A percentile compares a stretch with the other conserved stretches of the same genome.
These are phyloP conservation scores for Girardia tigrina DNA, from an alignment of 2,888 invertebrate species.

Conservation along the genomic window DNA sequence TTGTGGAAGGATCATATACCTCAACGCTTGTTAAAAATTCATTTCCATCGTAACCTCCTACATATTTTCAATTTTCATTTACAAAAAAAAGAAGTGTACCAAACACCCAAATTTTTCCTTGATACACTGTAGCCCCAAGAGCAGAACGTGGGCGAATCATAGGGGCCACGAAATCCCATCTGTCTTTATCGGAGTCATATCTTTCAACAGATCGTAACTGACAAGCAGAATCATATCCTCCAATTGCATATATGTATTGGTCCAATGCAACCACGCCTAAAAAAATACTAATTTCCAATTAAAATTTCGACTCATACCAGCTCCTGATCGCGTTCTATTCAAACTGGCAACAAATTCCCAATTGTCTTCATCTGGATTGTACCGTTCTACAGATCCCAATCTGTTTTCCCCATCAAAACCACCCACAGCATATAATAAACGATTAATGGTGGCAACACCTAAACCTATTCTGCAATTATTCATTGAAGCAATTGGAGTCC, in stretches of 20 bases:
- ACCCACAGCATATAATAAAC: constrained; percentile 65
- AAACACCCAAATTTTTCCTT: constrained; percentile 74
- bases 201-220: constrained; percentile 72
- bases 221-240: constrained; percentile 73
- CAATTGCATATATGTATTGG: constrained; percentile 77
- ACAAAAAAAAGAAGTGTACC: constrained; percentile 53
- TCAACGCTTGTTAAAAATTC: constrained; percentile 72
- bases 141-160: constrained; percentile 72
- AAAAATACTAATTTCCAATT: constrained; percentile 32
- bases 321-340: constrained; percentile 67
- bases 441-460: constrained; percentile 56
- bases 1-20: constrained; percentile 66
- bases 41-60: constrained; percentile 76
- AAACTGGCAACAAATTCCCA: constrained; percentile 71
- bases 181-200: constrained; percentile 68
- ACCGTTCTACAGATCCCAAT: constrained; percentile 69
- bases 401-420: constrained; percentile 72
- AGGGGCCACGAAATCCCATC: constrained; percentile 65
- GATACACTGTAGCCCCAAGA: constrained; percentile 69
- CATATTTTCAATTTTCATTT: constrained; percentile 38
- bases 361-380: constrained; percentile 77
- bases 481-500: constrained; percentile 60
- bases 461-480: constrained; percentile 58
- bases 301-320: constrained; percentile 55
- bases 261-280: constrained; percentile 66